Conservation (phyloP, 2,888 invertebrate species). For the Pyrrhia umbra region DNA sequence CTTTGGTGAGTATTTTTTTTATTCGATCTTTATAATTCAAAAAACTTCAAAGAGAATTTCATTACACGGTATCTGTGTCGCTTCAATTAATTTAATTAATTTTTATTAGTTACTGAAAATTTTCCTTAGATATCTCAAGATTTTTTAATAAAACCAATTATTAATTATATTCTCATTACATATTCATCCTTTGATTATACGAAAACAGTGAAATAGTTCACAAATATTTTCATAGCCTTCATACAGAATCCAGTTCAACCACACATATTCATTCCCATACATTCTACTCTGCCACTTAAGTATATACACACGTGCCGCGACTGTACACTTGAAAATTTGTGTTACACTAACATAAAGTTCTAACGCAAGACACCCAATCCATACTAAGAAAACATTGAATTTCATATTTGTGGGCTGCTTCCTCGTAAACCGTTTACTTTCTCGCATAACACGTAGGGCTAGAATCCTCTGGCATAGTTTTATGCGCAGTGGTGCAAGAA, state of each 20-base stretch:
- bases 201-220: neutral
- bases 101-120: neutral
- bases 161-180: neutral
- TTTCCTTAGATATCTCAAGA: neutral
- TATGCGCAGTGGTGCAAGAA: slow-evolving; percentile 27
- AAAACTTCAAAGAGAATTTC: neutral
- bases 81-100: neutral
- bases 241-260: neutral
- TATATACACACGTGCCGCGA: slow-evolving; percentile 43
- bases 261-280: slow-evolving; percentile 39
- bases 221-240: slow-evolving; percentile 14
- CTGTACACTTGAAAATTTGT: slow-evolving; percentile 51
- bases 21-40: neutral
- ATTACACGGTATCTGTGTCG: neutral
- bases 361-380: slow-evolving; percentile 54
- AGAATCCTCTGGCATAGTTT: slow-evolving; percentile 40
- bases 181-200: neutral
- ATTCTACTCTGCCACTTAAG: slow-evolving; percentile 26
- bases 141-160: neutral
- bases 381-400: slow-evolving; percentile 66
- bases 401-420: slow-evolving; percentile 71
- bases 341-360: slow-evolving; percentile 54
- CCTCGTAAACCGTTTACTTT: slow-evolving; percentile 76
- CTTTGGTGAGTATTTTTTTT: slow-evolving; percentile 89
- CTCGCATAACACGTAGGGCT: slow-evolving; percentile 64